phyloP scores from a whole-genome alignment of 2,888 invertebrate species.

The Acleris emargana region DNA sequence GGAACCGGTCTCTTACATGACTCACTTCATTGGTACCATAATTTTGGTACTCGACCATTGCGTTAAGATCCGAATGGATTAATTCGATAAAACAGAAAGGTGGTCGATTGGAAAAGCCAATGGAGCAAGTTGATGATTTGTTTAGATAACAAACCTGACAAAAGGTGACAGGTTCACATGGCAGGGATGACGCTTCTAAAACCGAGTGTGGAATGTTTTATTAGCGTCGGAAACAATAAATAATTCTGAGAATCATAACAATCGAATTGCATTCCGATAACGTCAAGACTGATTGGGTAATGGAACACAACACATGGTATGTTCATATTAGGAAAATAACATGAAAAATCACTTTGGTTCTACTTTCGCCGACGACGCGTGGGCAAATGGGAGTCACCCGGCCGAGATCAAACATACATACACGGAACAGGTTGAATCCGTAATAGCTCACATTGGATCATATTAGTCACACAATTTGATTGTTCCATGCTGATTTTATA shows the following conservation, averaged over 20 bases:
- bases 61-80: slow-evolving; percentile 48
- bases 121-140: slow-evolving; percentile 6
- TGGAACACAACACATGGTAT: slow-evolving; percentile 37
- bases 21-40: slow-evolving; percentile 58
- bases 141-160: background rate
- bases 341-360: slow-evolving; percentile 52
- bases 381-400: slow-evolving; percentile 59
- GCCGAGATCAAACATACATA: slow-evolving; percentile 66
- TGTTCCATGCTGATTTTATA: slow-evolving; percentile 14
- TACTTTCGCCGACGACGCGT: slow-evolving; percentile 56
- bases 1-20: slow-evolving; percentile 68
- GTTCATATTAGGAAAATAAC: slow-evolving; percentile 51
- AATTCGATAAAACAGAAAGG: slow-evolving; percentile 30
- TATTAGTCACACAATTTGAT: slow-evolving; percentile 21
- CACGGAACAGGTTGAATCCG: slow-evolving; percentile 71
- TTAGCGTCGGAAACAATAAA: background rate
- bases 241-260: slow-evolving; percentile 48
- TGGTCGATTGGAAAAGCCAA: slow-evolving; percentile 14
- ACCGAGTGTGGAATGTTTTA: background rate
- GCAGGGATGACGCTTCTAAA: too few species aligned
- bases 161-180: background rate
- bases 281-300: slow-evolving; percentile 43
- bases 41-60: slow-evolving; percentile 55
- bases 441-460: slow-evolving; percentile 16
- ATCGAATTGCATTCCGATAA: slow-evolving; percentile 51